phyloP scores from a whole-genome alignment of 2,888 invertebrate genomes.

The Ormyrus nitidulus region DNA sequence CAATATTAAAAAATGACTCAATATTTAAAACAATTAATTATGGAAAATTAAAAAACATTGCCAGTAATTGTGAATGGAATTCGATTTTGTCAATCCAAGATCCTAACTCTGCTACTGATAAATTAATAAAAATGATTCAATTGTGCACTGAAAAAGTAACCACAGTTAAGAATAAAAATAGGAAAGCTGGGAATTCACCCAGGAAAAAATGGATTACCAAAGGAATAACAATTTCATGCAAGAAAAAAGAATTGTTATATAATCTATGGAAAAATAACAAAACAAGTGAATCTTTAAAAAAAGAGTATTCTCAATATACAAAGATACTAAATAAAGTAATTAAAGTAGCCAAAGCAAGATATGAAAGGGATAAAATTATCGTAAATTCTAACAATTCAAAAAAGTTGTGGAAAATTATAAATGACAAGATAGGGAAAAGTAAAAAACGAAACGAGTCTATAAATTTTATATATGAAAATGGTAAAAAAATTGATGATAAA shows the following conservation, averaged over 20 bases:
- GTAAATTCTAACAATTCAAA: no score
- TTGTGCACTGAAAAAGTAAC: background rate
- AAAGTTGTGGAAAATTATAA: no score
- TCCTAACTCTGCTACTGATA: background rate
- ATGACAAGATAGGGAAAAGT: no score
- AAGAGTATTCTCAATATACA: no score
- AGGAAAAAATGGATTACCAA: constrained; percentile 20
- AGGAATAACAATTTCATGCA: constrained; percentile 18
- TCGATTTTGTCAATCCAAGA: background rate
- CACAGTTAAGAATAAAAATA: background rate
- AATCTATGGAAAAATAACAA: constrained; percentile 3
- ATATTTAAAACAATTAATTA: no score
- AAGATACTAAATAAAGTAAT: no score
- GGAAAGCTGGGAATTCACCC: background rate
- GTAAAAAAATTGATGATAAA: no score
- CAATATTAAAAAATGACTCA: no score
- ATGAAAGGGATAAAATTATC: no score
- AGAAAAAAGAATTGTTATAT: constrained; percentile 14
- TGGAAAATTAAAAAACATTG: constrained; percentile 19
- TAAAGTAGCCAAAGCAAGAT: no score
- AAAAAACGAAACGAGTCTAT: no score
- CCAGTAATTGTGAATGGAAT: constrained; percentile 4
- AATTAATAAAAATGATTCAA: background rate
- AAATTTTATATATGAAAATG: no score
- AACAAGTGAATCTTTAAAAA: background rate